These are phyloP conservation scores for Stichopus horrens DNA, from an alignment of 53 echinoderm and acorn worm species.

Conservation along the genomic window DNA sequence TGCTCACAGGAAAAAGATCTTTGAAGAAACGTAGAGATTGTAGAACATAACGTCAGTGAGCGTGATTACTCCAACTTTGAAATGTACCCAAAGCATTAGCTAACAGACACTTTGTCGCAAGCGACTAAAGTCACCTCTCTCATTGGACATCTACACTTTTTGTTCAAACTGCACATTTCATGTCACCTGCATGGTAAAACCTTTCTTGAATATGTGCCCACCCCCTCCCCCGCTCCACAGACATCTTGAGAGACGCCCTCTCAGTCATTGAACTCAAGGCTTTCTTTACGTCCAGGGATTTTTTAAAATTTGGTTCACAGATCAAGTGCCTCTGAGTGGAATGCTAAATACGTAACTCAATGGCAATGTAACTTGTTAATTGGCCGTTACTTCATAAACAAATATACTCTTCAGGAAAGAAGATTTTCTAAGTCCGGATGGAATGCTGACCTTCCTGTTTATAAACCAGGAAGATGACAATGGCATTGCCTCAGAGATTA, in stretches of 20 bases:
- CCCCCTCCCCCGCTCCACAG: not conserved
- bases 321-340: conserved; percentile 16
- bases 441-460: not conserved
- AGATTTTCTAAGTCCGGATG: not conserved
- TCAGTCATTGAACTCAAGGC: not conserved
- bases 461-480: conserved; percentile 1
- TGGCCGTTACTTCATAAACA: conserved; percentile 44
- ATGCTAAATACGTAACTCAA: conserved; percentile 28
- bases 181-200: too few species aligned
- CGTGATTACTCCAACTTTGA: too few species aligned
- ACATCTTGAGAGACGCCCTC: not conserved
- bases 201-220: not conserved
- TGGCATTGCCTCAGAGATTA: not conserved
- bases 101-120: too few species aligned
- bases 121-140: too few species aligned
- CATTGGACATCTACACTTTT: too few species aligned
- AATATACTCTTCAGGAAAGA: conserved; percentile 35
- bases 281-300: not conserved
- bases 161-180: too few species aligned
- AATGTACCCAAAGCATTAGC: too few species aligned
- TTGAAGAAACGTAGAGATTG: too few species aligned
- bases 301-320: not conserved
- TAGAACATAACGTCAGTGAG: too few species aligned
- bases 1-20: too few species aligned
- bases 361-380: conserved; percentile 37